Evolutionary conservation across 92 coral and sea anemone species (phyloP).

Genomic region (Pocillopora grandis): DNA sequence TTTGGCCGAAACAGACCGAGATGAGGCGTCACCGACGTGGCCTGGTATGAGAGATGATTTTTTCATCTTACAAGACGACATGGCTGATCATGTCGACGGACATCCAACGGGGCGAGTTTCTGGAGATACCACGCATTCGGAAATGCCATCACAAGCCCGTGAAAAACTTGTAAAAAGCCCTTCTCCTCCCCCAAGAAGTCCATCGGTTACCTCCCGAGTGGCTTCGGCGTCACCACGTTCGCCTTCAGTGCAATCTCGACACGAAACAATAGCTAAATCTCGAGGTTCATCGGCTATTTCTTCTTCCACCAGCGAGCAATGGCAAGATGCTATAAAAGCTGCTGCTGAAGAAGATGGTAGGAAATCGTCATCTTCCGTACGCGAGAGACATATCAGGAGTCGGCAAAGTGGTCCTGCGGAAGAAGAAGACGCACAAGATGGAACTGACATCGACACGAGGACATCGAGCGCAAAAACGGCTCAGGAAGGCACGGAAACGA

Average conservation of each 20-base stretch:
- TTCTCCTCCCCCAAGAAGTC: constrained; percentile 14
- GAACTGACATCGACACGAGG: constrained; percentile 37
- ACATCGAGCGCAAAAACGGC: constrained; percentile 29
- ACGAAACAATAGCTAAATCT: neutral
- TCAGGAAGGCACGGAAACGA: constrained; percentile 42
- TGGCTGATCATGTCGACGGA: neutral
- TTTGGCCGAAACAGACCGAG: constrained; percentile 40
- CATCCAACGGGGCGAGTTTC: neutral
- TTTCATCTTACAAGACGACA: neutral
- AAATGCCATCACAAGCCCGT: constrained; percentile 15
- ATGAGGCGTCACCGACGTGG: constrained; percentile 27
- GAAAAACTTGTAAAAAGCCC: constrained; percentile 22
- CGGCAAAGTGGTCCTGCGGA: constrained; percentile 18
- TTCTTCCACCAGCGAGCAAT: neutral
- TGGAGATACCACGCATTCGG: neutral
- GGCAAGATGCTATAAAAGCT: constrained; percentile 16
- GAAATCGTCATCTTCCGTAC: constrained; percentile 4
- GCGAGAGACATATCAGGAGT: neutral
- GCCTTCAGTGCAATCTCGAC: constrained; percentile 27
- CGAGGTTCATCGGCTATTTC: constrained; percentile 34
- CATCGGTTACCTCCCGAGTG: constrained; percentile 29
- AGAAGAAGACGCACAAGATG: constrained; percentile 13
- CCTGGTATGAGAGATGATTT: constrained; percentile 8
- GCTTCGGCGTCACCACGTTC: constrained; percentile 28
- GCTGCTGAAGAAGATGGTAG: neutral